phyloP scores from a whole-genome alignment of 30 jellyfish, hydroid and myxozoan genomes.

The Catostylus mosaicus region DNA sequence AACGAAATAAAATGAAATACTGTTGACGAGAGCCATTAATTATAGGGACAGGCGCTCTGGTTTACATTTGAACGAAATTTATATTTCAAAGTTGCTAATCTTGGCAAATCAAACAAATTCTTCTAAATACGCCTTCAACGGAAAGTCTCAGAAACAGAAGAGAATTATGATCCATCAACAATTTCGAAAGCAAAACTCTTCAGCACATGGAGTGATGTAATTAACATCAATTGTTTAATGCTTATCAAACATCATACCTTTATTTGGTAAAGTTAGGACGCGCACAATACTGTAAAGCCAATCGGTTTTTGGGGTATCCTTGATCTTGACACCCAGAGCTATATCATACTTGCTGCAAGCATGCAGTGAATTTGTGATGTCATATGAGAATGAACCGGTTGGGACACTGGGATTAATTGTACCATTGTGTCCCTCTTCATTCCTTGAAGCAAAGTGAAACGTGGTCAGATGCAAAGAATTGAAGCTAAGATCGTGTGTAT shows the following conservation, averaged over 20 bases:
- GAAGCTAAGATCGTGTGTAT: too few species aligned
- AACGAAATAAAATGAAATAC: too few species aligned
- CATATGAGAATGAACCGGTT: background rate
- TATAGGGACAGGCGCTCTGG: too few species aligned
- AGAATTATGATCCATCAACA: too few species aligned
- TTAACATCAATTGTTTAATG: too few species aligned
- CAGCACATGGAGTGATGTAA: background rate
- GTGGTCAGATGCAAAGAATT: background rate
- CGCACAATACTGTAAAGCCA: conserved; percentile 54
- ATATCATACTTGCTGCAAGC: conserved; percentile 63
- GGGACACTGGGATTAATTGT: background rate
- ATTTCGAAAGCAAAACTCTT: background rate
- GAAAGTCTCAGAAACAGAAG: too few species aligned
- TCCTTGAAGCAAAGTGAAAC: conserved; percentile 21
- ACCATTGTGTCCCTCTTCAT: conserved; percentile 35
- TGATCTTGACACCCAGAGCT: conserved; percentile 48
- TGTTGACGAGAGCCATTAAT: too few species aligned
- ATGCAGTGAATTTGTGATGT: conserved; percentile 15
- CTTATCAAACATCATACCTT: conserved; percentile 40
- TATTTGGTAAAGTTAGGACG: conserved; percentile 32
- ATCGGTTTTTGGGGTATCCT: background rate
- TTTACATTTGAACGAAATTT: too few species aligned
- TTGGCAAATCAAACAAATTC: too few species aligned
- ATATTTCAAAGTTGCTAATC: too few species aligned
- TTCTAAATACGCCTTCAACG: too few species aligned